Base-by-base conservation (phyloP, 2,888 invertebrate species). In the Aquatica leii region DNA sequence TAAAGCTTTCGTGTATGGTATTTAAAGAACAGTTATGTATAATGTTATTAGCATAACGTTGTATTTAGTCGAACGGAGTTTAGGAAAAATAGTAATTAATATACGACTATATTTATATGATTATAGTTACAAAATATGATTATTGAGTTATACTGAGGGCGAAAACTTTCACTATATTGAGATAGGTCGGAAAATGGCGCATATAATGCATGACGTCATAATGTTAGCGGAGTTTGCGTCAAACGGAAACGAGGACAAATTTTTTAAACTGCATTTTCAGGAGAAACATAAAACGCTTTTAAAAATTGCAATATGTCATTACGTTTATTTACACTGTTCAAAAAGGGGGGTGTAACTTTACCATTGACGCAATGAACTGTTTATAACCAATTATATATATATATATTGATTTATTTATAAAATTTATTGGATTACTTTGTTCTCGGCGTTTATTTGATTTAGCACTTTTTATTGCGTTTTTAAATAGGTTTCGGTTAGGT, bases 171-270 rank as follows among this genome's bases (percentile, higher is more conserved):
- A 55, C 65, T 68, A 62, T 46, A 53, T 68, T 66, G 67, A 68
- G 67, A 65, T 66, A 68, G 67, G 67, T 68, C 69, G 60, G 59
- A 18, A 24, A 60, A 49, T 50, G 50, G 35, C 51, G 51, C 14
- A 24, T 34, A n/a, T 57, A 11, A 15, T 9, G 18, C 18, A 24
- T 61, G 55, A 61, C 61, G 50, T 55, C 53, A 60, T 34, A 21
- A 21, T 48, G 52, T 46, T 24, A 48, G 53, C 15, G 20, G 46
- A 21, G 35, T 41, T 14, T 40, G 54, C 58, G 58, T 53, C 50
- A 54, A 43, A 74, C 75, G 77, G 78, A 77, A 78, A 74, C 77
- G 71, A 75, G 74, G 78, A 78, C 69, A 73, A 82, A 82, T 82
- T 76, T 46, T 17, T 11, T 11, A 46, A 46, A 17, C 46, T 18